Evolutionary conservation across 2,113 vertebrate genomes (phyloP).

Genomic region (Phyllostomus hastatus): DNA sequence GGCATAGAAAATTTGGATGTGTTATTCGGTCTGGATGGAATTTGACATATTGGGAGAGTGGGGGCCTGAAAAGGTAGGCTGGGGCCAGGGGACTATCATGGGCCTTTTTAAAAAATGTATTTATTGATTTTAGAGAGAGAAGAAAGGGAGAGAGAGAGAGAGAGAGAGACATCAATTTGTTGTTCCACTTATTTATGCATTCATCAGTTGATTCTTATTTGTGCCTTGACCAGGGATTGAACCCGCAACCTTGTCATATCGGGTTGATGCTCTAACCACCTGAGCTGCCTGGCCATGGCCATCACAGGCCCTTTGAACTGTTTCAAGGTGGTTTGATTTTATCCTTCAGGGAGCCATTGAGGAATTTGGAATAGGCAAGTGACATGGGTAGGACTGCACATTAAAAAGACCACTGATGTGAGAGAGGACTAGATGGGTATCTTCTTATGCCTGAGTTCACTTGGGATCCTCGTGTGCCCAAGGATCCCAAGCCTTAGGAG

Average conservation of each 20-base stretch:
- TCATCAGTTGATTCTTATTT: too few relatives aligned
- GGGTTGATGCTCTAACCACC: too few relatives aligned
- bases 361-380: not conserved
- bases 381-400: not conserved
- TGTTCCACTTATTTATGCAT: too few relatives aligned
- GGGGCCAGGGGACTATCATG: not conserved
- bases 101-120: not conserved
- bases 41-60: not conserved
- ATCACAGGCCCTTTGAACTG: not conserved
- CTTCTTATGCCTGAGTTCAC: not conserved
- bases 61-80: not conserved
- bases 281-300: too few relatives aligned
- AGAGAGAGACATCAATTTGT: too few relatives aligned
- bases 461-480: not conserved
- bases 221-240: too few relatives aligned
- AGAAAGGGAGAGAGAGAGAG: too few relatives aligned
- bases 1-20: not conserved
- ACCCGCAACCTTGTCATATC: too few relatives aligned
- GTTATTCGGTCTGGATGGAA: not conserved
- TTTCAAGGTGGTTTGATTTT: not conserved
- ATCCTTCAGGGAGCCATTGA: not conserved
- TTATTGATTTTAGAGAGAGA: too few relatives aligned
- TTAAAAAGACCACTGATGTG: not conserved
- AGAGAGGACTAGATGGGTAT: not conserved
- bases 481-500: not conserved